These are phyloP conservation scores for Leptinotarsa peninsularis DNA, from an alignment of 2,888 invertebrate genomes.

Conservation along the genomic window DNA sequence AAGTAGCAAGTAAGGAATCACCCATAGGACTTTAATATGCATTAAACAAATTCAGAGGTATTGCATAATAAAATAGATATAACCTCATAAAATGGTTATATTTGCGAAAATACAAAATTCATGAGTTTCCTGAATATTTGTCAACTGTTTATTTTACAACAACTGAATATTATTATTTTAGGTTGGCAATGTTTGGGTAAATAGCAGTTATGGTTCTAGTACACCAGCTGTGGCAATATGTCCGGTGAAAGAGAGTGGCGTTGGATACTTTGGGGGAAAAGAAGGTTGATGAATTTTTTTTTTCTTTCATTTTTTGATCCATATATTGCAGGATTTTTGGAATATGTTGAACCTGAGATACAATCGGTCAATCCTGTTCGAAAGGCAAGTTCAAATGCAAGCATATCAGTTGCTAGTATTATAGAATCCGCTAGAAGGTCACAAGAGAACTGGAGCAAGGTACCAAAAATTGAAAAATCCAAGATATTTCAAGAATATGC, in stretches of 20 bases:
- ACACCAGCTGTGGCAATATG: constrained; percentile 68
- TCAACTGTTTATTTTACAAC: no score
- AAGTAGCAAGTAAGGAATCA: no score
- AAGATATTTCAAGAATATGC: constrained; percentile 50
- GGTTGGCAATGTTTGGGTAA: constrained; percentile 71
- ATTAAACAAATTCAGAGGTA: no score
- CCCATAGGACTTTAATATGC: no score
- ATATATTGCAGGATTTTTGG: constrained; percentile 43
- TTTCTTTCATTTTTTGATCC: neutral
- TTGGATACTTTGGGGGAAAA: constrained; percentile 67
- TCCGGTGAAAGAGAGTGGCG: constrained; percentile 68
- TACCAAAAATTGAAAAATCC: constrained; percentile 45
- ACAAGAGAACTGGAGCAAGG: constrained; percentile 61
- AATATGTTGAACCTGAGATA: constrained; percentile 35
- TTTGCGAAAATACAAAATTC: no score
- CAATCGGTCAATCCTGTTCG: neutral
- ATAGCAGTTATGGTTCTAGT: constrained; percentile 66
- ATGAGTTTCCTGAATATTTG: no score
- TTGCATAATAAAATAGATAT: no score
- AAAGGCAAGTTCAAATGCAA: constrained; percentile 53
- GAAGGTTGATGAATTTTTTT: constrained; percentile 53
- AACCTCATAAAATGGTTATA: no score
- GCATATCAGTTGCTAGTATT: constrained; percentile 61
- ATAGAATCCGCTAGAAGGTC: constrained; percentile 68
- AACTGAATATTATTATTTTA: constrained; percentile 40